Conservation (phyloP, 2,888 invertebrate species). For the Drosophila paramelanica region DNA sequence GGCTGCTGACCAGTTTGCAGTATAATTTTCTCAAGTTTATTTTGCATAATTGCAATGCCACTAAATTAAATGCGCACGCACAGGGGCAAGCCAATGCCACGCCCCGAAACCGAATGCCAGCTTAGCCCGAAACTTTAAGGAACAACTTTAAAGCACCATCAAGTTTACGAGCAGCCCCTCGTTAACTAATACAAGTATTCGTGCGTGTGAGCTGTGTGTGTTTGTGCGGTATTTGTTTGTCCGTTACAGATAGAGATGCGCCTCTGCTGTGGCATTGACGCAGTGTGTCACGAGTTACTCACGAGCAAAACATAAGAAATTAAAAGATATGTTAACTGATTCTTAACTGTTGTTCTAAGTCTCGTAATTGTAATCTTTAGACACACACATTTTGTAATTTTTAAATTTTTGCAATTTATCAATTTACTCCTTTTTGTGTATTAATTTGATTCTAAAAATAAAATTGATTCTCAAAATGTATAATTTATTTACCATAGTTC, state of each 20-base stretch:
- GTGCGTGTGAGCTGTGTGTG: slow-evolving; percentile 8
- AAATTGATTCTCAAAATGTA: too few relatives aligned
- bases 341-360: too few relatives aligned
- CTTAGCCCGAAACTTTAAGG: slow-evolving; percentile 35
- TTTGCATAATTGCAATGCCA: slow-evolving; percentile 76
- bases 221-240: slow-evolving; percentile 2
- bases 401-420: too few relatives aligned
- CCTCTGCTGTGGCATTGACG: not conserved
- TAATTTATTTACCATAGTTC: too few relatives aligned
- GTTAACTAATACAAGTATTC: slow-evolving; percentile 47
- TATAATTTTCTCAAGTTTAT: slow-evolving; percentile 62
- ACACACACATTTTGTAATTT: too few relatives aligned
- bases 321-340: not conserved
- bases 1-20: slow-evolving; percentile 40
- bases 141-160: slow-evolving; percentile 59
- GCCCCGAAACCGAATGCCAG: slow-evolving; percentile 13
- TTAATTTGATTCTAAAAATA: too few relatives aligned
- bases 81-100: slow-evolving; percentile 10
- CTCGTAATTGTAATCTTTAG: too few relatives aligned
- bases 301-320: not conserved
- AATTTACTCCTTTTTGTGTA: too few relatives aligned
- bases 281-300: slow-evolving; percentile 5
- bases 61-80: slow-evolving; percentile 73
- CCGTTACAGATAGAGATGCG: slow-evolving; percentile 1
- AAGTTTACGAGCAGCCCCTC: slow-evolving; percentile 57